These are phyloP conservation scores for Trachops cirrhosus DNA, from an alignment of 2,797 vertebrate species.

Conservation along the genomic window DNA sequence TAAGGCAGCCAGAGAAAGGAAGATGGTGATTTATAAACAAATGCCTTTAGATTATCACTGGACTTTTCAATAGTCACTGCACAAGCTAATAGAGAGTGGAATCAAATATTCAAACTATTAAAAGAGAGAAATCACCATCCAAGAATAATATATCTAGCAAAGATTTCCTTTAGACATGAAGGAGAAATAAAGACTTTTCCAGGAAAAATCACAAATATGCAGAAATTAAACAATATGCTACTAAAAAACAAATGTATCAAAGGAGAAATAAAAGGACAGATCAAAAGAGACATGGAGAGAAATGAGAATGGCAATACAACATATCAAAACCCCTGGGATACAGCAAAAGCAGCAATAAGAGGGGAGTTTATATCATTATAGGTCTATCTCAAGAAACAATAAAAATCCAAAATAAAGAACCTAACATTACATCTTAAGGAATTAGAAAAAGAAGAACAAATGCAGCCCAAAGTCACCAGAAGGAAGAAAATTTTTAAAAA, in stretches of 20 bases:
- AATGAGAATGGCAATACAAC: not conserved
- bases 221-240: not conserved
- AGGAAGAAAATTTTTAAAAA: not conserved
- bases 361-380: not conserved
- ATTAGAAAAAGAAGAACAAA: not conserved
- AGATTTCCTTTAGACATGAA: not conserved
- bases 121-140: not conserved
- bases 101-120: not conserved
- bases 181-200: not conserved
- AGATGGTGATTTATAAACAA: not conserved
- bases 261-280: not conserved
- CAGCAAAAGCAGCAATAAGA: not conserved
- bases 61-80: not conserved
- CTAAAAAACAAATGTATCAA: not conserved
- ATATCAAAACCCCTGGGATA: not conserved
- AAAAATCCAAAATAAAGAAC: not conserved
- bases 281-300: not conserved
- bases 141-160: not conserved
- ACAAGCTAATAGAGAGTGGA: not conserved
- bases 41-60: not conserved
- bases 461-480: not conserved
- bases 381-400: not conserved
- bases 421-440: not conserved
- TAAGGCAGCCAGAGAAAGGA: not conserved
- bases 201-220: not conserved